Base-by-base conservation (phyloP, 2,797 vertebrate species). In the Protonibea diacanthus region DNA sequence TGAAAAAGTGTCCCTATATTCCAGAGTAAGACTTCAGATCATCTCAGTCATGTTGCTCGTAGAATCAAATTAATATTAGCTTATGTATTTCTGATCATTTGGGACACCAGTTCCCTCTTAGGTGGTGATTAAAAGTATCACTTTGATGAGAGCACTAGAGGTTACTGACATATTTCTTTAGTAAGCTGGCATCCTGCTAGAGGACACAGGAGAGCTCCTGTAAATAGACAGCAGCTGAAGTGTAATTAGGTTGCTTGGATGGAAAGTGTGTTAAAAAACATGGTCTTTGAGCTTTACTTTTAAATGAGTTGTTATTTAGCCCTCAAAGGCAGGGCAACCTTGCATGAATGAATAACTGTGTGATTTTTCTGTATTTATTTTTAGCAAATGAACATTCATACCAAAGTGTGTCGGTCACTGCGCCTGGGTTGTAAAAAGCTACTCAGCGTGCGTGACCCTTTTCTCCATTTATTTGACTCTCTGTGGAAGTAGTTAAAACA, bases 181-280 rank as follows among this genome's bases (percentile, higher is more conserved):
- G 15, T 55, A 33, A 68, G 12, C 17, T 73, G 47, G 5, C 45
- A 14, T 62, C 61, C 44, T 62, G 20, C 5, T 58, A 8, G 5
- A 29, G 29, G 4, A 18, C 21, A 52, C 55, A 13, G 15, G 49
- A 75, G 61, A 49, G 61, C n/a, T 60, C 12, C 66, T 74, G 55
- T 71, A 74, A 83, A 65, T 70, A 84, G 25, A 47, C 21, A 73
- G 66, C 40, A 38, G 56, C 21, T 45, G 40, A 67, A 18, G 38
- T 57, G 42, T 66, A 58, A 80, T 8, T 60, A 14, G 58, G 62
- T 71, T 75, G 18, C 48, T 17, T 38, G 9, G 5, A 0, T 66
- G n/a, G 33, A 66, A 78, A 58, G 15, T 58, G 27, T 70, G 63
- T 69, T 42, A 58, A 55, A 63, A 78, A 76, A 71, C 38, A 21